Conservation (phyloP, 2,888 invertebrate species). For the Stenurella melanura region DNA sequence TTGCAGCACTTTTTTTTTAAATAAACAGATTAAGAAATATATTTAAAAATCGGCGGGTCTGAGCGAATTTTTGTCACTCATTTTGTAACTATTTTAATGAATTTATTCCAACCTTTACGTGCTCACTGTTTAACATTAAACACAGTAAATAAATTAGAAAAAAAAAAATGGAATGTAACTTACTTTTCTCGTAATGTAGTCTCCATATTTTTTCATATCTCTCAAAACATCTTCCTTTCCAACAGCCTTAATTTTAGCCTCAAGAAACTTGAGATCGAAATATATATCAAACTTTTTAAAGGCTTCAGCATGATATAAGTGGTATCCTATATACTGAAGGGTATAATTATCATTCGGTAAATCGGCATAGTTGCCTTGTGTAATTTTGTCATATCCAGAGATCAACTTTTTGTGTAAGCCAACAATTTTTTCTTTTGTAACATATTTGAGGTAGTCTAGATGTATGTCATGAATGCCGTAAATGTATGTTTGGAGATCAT, state of each 20-base stretch:
- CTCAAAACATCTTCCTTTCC: conserved; percentile 82
- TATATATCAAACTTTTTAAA: conserved; percentile 78
- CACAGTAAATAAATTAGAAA: too few relatives aligned
- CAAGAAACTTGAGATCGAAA: conserved; percentile 81
- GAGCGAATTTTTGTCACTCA: too few relatives aligned
- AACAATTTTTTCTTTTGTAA: conserved; percentile 72
- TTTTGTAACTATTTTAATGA: too few relatives aligned
- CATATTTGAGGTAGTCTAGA: conserved; percentile 77
- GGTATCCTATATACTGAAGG: conserved; percentile 83
- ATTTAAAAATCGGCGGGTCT: too few relatives aligned
- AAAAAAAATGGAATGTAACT: conserved; percentile 62
- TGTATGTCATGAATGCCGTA: conserved; percentile 84
- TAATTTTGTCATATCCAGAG: conserved; percentile 76
- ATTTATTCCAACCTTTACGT: too few relatives aligned
- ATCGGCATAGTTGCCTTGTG: conserved; percentile 75
- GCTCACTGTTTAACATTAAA: too few relatives aligned
- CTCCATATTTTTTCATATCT: conserved; percentile 80
- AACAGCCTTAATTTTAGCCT: conserved; percentile 80
- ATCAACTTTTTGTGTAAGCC: conserved; percentile 78
- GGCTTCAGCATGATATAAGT: conserved; percentile 77
- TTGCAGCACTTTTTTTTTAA: too few relatives aligned
- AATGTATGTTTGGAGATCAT: conserved; percentile 77
- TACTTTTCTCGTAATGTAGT: conserved; percentile 76
- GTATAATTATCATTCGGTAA: conserved; percentile 84
- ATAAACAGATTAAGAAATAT: too few relatives aligned